Evolutionary conservation across 1,140 invertebrate genomes (phyloP), one percentile per base, ranked within the genome.

Genomic region (Kradibia gibbosae): DNA sequence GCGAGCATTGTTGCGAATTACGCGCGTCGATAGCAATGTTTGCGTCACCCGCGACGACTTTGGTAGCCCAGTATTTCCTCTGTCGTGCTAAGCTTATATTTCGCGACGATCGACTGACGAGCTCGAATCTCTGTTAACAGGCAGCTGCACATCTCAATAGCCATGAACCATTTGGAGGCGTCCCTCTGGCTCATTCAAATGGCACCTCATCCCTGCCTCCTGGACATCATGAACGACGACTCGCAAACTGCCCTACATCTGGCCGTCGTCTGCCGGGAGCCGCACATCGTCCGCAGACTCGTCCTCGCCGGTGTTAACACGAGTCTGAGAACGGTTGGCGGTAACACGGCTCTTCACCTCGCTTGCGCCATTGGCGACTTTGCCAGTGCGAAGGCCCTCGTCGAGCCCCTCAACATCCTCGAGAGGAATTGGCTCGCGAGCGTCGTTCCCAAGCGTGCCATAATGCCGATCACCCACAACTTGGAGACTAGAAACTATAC

Each of bases 111-210:
- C 45, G 45, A 48, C 17, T 22, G 15, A 20, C 22, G 50, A 25
- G 0, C 11, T 57, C 31, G 13, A 3, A 13, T 67, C 55, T 11
- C 22, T 71, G 36, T 83, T 90, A 90, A 17, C 90, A 96, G 95
- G 78, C 93, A 94, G 85, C 90, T 97, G 60, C 96, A 97, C 88
- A 92, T 95, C 80, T 94, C 95, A n/a, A 94, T 97, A 62, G 93
- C 96, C 62, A 93, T 94, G 85, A 93, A 94, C 7, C 93, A 93
- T 83, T 88, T 93, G 25, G 94, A 96, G 83, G 93, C 94, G 28
- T 92, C 95, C 0, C 91, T 92, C 76, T 92, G 92, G 34, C 88
- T 96, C 11, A 94, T 96, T 60, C 90, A 92, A 57, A 92, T 95
- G 86, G 93, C 93, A 4, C 95, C 95, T 8, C 93, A 94, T 88